These are phyloP conservation scores for Motacilla tschutschensis DNA, from an alignment of 2,113 vertebrate species.

Conservation along the genomic window DNA sequence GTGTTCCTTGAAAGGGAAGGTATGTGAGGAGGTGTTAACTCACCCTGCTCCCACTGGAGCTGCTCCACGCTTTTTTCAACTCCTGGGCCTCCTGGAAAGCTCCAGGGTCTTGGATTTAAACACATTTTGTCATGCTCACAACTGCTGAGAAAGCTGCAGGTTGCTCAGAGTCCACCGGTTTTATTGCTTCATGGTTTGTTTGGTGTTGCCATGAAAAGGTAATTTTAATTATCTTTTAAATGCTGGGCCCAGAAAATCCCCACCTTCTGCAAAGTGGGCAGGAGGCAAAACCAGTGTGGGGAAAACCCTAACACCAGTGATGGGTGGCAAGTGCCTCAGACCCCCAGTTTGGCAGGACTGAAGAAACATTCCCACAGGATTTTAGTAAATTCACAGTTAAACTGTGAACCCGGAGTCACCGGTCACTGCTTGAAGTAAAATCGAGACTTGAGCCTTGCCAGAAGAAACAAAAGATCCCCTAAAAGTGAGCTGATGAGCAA, in stretches of 20 bases:
- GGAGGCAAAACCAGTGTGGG: background rate
- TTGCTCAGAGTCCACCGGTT: background rate
- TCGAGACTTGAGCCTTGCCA: background rate
- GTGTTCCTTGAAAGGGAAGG: slow-evolving; percentile 40
- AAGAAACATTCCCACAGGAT: fast-evolving
- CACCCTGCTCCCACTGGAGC: background rate
- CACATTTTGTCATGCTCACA: background rate
- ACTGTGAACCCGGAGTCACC: background rate
- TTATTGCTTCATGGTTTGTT: background rate
- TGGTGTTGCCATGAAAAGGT: background rate
- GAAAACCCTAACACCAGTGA: background rate
- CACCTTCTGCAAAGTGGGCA: background rate
- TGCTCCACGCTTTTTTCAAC: background rate
- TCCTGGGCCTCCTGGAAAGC: background rate
- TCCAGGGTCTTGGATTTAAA: background rate
- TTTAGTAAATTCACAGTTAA: background rate
- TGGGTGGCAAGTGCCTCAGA: background rate
- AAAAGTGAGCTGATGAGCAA: background rate
- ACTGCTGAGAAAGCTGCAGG: background rate
- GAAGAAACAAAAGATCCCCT: background rate
- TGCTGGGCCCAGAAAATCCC: background rate
- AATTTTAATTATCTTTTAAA: background rate
- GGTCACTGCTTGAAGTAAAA: background rate
- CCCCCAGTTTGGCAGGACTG: background rate
- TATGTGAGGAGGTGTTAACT: background rate